Evolutionary conservation across 2,888 invertebrate species (phyloP).

Genomic region (Nomada goodeniana): DNA sequence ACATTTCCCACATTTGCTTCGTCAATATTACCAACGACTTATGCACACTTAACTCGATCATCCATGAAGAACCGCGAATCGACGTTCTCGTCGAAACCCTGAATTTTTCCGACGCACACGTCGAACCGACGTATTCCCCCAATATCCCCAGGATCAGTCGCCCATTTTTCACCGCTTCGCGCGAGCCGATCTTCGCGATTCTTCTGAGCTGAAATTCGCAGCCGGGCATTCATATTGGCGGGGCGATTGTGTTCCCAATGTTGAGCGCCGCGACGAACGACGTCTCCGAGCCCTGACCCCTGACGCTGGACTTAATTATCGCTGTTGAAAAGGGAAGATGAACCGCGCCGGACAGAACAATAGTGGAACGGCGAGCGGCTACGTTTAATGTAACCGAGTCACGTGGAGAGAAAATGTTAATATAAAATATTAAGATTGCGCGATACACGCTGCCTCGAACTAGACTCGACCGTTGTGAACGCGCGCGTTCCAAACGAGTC

Average conservation of each 20-base stretch:
- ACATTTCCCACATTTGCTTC: no score
- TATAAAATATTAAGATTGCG: background rate
- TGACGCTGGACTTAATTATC: slow-evolving; percentile 46
- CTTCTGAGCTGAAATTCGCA: background rate
- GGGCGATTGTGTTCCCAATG: slow-evolving; percentile 48
- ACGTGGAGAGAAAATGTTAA: slow-evolving; percentile 4
- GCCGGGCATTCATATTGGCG: slow-evolving; percentile 24
- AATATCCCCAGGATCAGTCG: no score
- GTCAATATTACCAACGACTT: no score
- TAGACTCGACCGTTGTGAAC: slow-evolving; percentile 18
- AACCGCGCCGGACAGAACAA: slow-evolving; percentile 66
- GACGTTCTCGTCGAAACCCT: no score
- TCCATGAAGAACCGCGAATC: no score
- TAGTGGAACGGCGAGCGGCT: slow-evolving; percentile 58
- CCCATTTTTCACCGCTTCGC: background rate
- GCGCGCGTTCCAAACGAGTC: slow-evolving; percentile 5
- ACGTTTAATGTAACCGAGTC: slow-evolving; percentile 46
- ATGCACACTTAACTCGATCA: no score
- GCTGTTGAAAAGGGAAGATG: slow-evolving; percentile 61
- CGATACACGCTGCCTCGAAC: slow-evolving; percentile 44
- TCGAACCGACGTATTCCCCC: no score
- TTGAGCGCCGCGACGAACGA: slow-evolving; percentile 35
- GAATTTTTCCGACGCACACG: no score
- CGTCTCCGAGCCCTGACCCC: slow-evolving; percentile 44
- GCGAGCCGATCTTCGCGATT: background rate